Evolutionary conservation across 2,888 invertebrate genomes (phyloP).

Genomic region (Calliopum simillimum): DNA sequence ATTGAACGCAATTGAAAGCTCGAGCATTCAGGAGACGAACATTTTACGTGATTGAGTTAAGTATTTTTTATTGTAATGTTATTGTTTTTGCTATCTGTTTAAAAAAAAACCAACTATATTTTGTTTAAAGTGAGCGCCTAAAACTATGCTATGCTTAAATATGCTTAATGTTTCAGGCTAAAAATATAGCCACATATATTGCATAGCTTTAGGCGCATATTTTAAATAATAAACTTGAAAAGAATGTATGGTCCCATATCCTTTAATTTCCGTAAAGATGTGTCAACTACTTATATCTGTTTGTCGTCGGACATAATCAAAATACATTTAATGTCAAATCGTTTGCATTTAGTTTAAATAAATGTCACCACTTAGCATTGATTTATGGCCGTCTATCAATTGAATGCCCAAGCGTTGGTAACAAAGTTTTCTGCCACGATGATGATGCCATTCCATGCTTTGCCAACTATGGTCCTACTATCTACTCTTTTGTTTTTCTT

Average conservation of each 20-base stretch:
- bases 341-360: constrained; percentile 24
- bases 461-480: neutral
- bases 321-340: constrained; percentile 15
- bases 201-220: neutral
- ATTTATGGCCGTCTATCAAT: constrained; percentile 19
- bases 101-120: no score
- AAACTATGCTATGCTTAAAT: no score
- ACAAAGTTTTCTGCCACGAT: neutral
- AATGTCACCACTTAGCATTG: constrained; percentile 28
- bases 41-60: neutral
- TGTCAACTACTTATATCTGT: neutral
- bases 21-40: neutral
- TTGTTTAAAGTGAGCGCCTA: no score
- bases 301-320: neutral
- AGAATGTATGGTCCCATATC: neutral
- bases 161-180: no score
- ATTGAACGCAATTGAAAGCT: constrained; percentile 9
- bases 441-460: neutral
- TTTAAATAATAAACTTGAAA: neutral
- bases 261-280: neutral
- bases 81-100: no score
- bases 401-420: neutral
- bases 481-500: neutral
- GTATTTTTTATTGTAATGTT: no score
- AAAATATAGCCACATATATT: no score